A percentile compares a stretch with the other conserved stretches of the same genome.
These are phyloP conservation scores for Euglossa dilemma DNA, from an alignment of 1,140 invertebrate species.

Conservation along the genomic window DNA sequence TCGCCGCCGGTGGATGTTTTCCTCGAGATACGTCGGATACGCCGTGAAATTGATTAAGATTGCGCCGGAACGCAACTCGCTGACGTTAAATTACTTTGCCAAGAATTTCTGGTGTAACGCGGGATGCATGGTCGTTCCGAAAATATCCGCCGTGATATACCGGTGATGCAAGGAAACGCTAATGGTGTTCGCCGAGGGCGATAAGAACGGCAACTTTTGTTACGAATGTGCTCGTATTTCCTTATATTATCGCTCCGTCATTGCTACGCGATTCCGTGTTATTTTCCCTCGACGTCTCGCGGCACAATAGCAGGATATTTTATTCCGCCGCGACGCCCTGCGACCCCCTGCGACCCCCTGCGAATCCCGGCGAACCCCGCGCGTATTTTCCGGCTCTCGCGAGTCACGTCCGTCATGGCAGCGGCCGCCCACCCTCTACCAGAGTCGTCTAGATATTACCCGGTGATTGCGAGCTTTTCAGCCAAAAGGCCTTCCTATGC, in stretches of 20 bases:
- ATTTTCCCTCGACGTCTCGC: neutral
- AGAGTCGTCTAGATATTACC: conserved; percentile 33
- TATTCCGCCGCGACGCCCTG: conserved; percentile 10
- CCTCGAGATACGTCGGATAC: conserved; percentile 8
- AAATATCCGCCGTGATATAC: conserved; percentile 9
- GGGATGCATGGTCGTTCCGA: conserved; percentile 22
- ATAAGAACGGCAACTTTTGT: conserved; percentile 34
- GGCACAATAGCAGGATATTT: conserved; percentile 30
- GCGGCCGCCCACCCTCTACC: neutral
- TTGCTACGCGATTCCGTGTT: conserved; percentile 5
- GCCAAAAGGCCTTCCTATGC: neutral
- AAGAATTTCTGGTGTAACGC: conserved; percentile 43
- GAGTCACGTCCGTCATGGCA: conserved; percentile 35
- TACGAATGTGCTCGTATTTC: conserved; percentile 22
- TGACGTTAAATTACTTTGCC: conserved; percentile 47
- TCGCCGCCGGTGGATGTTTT: conserved; percentile 5
- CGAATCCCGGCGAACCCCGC: no score
- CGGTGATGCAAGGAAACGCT: conserved; percentile 1
- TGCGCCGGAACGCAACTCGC: neutral
- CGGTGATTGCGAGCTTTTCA: conserved; percentile 47
- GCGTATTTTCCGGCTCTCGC: conserved; percentile 14
- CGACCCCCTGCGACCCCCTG: no score
- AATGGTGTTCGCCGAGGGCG: conserved; percentile 2
- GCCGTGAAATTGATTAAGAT: conserved; percentile 53
- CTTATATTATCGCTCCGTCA: conserved; percentile 20